phyloP scores from a whole-genome alignment of 2,797 vertebrate genomes.

The Tauraco hartlaubi region DNA sequence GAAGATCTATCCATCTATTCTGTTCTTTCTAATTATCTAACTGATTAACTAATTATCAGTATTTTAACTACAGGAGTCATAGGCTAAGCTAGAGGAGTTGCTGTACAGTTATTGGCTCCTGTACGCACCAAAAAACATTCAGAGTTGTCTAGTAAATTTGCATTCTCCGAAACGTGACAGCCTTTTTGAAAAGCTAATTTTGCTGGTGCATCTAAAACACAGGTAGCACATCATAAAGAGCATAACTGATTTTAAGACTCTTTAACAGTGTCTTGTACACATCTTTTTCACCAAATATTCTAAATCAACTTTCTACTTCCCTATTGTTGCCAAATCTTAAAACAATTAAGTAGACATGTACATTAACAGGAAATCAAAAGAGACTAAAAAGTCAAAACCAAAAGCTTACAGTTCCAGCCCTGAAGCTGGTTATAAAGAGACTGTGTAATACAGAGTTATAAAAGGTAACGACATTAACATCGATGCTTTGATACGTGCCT shows the following conservation, averaged over 20 bases:
- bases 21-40: too few species aligned
- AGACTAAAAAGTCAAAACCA: background rate
- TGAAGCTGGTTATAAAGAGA: background rate
- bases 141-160: background rate
- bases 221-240: background rate
- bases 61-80: background rate
- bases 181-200: background rate
- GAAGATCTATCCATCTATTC: too few species aligned
- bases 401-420: background rate
- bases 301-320: background rate
- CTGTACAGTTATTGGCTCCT: background rate
- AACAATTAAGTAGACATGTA: background rate
- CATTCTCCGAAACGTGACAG: background rate
- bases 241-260: background rate
- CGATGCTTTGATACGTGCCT: constrained; percentile 77
- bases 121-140: background rate
- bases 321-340: background rate
- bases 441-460: background rate
- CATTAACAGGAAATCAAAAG: background rate
- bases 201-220: background rate
- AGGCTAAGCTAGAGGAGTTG: background rate
- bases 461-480: background rate
- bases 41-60: background rate
- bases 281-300: background rate
- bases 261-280: background rate